These are phyloP conservation scores for Crotalus horridus DNA, from an alignment of 2,113 vertebrate genomes.

Conservation along the genomic window DNA sequence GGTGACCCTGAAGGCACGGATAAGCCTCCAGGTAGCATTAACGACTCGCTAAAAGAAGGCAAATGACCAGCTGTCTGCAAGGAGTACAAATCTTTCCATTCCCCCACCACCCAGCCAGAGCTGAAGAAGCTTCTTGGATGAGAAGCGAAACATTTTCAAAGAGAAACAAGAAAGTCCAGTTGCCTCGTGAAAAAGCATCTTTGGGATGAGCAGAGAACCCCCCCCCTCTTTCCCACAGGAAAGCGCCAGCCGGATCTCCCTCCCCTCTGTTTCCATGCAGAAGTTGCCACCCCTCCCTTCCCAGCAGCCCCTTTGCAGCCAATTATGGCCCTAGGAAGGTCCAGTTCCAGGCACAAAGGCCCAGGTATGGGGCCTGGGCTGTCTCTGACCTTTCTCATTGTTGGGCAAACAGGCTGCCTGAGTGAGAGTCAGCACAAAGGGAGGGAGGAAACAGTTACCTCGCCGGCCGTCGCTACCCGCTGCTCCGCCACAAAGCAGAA, in stretches of 20 bases:
- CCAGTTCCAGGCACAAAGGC: constrained; percentile 61
- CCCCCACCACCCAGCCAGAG: too few species aligned
- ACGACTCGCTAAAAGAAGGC: too few species aligned
- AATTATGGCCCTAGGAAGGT: constrained; percentile 50
- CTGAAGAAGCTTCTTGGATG: too few species aligned
- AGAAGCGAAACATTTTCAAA: too few species aligned
- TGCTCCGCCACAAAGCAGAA: constrained; percentile 85
- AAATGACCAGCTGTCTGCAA: too few species aligned
- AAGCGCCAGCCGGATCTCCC: not conserved
- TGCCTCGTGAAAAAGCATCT: too few species aligned
- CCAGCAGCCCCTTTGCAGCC: constrained; percentile 33
- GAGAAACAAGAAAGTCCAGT: too few species aligned
- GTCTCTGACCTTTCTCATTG: constrained; percentile 83
- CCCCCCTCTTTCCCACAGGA: not conserved
- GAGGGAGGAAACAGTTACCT: constrained; percentile 69
- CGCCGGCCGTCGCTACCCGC: constrained; percentile 84
- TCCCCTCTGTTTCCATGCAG: not conserved
- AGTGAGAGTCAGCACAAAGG: constrained; percentile 69
- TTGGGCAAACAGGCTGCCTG: constrained; percentile 57
- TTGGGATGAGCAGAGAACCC: not conserved
- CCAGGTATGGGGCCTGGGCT: constrained; percentile 75
- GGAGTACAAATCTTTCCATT: too few species aligned
- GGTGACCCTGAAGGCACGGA: too few species aligned
- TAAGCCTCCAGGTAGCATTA: too few species aligned
- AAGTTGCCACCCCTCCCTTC: not conserved